A percentile compares a stretch with the other conserved stretches of the same genome.
These are phyloP conservation scores for Chaetodon trifasciatus DNA, from an alignment of 2,797 vertebrate genomes.

Conservation along the genomic window DNA sequence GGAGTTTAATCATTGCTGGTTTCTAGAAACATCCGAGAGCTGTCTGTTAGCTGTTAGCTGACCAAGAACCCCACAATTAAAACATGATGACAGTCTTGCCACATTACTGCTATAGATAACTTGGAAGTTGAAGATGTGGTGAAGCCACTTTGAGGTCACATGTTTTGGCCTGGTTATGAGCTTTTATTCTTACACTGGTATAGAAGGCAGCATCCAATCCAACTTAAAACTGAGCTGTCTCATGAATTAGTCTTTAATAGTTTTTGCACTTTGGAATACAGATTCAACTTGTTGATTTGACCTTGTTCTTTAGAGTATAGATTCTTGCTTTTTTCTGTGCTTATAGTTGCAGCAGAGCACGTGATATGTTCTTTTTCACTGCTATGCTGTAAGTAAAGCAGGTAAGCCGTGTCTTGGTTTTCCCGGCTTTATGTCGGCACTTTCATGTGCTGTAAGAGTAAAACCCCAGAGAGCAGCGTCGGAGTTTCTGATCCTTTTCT, in stretches of 20 bases:
- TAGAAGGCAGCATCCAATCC: neutral
- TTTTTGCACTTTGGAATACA: neutral
- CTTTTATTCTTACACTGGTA: neutral
- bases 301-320: neutral
- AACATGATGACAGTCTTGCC: neutral
- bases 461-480: constrained; percentile 20
- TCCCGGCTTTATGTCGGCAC: constrained; percentile 8
- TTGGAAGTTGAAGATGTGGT: constrained; percentile 1
- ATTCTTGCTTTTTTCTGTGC: neutral
- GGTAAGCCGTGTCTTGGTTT: neutral
- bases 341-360: neutral
- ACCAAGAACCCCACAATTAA: neutral
- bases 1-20: constrained; percentile 5
- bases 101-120: constrained; percentile 21
- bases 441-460: constrained; percentile 23
- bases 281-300: constrained; percentile 1
- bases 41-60: constrained; percentile 13
- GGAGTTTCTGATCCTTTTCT: constrained; percentile 38
- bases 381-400: neutral
- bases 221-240: neutral
- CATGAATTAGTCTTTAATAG: neutral
- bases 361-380: neutral
- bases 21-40: constrained; percentile 5
- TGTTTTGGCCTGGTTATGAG: neutral
- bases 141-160: constrained; percentile 1